Evolutionary conservation across 2,888 invertebrate species (phyloP), one percentile per base, ranked within the genome.

Genomic region (Lithophane leautieri): DNA sequence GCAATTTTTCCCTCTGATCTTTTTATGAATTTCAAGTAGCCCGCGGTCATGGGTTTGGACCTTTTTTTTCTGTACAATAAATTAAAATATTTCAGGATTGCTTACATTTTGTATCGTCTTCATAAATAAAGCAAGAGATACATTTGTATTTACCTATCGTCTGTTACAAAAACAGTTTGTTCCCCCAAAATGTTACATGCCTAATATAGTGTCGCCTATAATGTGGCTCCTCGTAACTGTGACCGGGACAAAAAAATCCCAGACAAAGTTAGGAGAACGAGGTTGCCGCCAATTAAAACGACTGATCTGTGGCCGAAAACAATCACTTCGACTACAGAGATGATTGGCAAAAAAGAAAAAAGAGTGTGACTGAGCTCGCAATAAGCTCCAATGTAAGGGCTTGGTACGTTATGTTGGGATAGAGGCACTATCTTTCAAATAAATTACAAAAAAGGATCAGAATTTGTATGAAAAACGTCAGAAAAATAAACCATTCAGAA

Each of bases 21-120:
- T 92, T 91, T 92, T 83, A 91, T 91, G 91, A 92, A 92, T 92
- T 91, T 90, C 85, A 90, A 91, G 90, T 88, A 88, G 87, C 87
- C 83, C 50, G 79, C 77, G 82, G 89, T 80, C 73, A 80, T 78
- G 81, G 75, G 83, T 69, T 60, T 42, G 28, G 42, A 69, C 76
- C 70, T 74, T 74, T 81, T 84, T 76, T 62, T 50, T 50, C 50
- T 22, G 34, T 40, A 8, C 58, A 78, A 73, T 56, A 81, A 79
- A 87, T 87, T 82, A 82, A 86, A 79, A 83, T 88, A 74, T 79
- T 72, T 50, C 22, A 40, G n/a, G 22, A 65, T 60, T 44, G 22
- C 28, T 66, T 61, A 34, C 0, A 60, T 54, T n/a, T 54, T n/a
- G n/a, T n/a, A n/a, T n/a, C 2, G 52, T 54, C 12, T 54, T 54